Evolutionary conservation across 2,888 invertebrate genomes (phyloP).

Genomic region (Habroteleia sp.): DNA sequence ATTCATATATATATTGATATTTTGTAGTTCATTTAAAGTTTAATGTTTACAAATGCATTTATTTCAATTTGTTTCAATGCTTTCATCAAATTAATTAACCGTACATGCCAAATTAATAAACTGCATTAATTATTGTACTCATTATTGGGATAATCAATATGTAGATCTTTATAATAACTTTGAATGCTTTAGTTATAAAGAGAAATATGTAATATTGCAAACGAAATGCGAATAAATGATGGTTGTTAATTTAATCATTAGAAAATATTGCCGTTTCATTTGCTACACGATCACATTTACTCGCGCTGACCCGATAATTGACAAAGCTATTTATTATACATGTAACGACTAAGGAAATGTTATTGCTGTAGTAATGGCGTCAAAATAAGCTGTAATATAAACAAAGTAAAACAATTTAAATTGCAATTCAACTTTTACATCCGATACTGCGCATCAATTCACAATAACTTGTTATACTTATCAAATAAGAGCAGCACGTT

Average conservation of each 20-base stretch:
- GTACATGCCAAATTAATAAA: too few species aligned
- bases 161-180: slow-evolving; percentile 11
- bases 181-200: slow-evolving; percentile 19
- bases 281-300: background rate
- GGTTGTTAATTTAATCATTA: slow-evolving; percentile 28
- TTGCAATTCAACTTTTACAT: background rate
- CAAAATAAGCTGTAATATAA: slow-evolving; percentile 11
- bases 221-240: slow-evolving; percentile 30
- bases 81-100: slow-evolving; percentile 11
- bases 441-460: slow-evolving; percentile 5
- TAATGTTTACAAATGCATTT: too few species aligned
- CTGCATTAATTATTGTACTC: slow-evolving; percentile 16
- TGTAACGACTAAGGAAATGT: slow-evolving; percentile 20
- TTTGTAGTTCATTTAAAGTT: too few species aligned
- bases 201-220: slow-evolving; percentile 12
- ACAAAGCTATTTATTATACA: slow-evolving; percentile 15
- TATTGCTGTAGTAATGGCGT: slow-evolving; percentile 19
- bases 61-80: too few species aligned
- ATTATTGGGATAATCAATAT: slow-evolving; percentile 13
- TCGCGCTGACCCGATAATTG: slow-evolving; percentile 11
- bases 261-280: slow-evolving; percentile 15
- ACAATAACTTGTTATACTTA: too few species aligned
- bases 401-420: too few species aligned
- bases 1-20: too few species aligned
- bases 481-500: background rate